phyloP scores from a whole-genome alignment of 1,140 invertebrate genomes.

The Lordiphosa collinella region DNA sequence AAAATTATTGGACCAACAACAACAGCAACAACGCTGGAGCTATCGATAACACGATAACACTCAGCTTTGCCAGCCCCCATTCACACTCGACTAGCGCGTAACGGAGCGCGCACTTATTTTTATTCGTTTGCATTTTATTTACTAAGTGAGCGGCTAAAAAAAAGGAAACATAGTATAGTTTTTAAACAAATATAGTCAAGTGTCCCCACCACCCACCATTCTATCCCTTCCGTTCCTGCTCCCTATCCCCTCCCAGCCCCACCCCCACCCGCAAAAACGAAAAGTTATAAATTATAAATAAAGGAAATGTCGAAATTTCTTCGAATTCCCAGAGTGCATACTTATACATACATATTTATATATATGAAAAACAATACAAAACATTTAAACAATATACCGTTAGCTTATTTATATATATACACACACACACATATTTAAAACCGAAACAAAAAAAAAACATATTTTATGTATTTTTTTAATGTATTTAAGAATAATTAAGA shows the following conservation, averaged over 20 bases:
- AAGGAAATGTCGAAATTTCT: not conserved
- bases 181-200: constrained; percentile 58
- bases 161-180: constrained; percentile 46
- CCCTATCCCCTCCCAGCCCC: not conserved
- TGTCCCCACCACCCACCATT: constrained; percentile 16
- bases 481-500: constrained; percentile 74
- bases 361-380: constrained; percentile 47
- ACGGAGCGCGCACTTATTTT: constrained; percentile 32
- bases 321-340: constrained; percentile 46
- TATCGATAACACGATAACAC: too few species aligned
- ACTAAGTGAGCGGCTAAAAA: constrained; percentile 54
- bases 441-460: constrained; percentile 37
- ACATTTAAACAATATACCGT: constrained; percentile 70
- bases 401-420: constrained; percentile 75
- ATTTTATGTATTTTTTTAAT: constrained; percentile 77
- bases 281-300: constrained; percentile 11
- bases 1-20: constrained; percentile 30
- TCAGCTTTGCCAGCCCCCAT: too few species aligned
- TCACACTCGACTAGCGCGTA: too few species aligned
- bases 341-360: constrained; percentile 39
- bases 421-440: constrained; percentile 34
- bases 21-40: constrained; percentile 5
- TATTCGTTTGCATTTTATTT: constrained; percentile 67
- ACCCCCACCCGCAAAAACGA: not conserved
- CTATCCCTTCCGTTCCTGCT: not conserved